phyloP scores from a whole-genome alignment of 53 echinoderm and acorn worm genomes.

The Patiria pectinifera region DNA sequence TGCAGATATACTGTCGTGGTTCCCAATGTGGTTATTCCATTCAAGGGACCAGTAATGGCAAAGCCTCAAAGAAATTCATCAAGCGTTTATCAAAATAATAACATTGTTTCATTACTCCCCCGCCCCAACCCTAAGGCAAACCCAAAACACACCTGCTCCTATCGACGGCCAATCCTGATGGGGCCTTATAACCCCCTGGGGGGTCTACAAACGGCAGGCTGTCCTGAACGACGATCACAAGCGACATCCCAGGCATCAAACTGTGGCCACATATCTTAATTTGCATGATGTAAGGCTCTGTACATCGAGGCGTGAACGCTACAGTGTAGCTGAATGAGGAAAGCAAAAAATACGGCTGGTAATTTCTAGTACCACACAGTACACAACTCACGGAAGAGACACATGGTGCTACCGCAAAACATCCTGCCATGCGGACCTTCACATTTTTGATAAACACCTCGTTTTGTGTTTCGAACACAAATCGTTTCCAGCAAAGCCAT shows the following conservation, averaged over 20 bases:
- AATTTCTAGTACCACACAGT: no score
- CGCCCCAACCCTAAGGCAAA: not conserved
- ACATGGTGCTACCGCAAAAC: no score
- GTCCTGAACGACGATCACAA: not conserved
- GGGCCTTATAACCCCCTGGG: not conserved
- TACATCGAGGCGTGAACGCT: slow-evolving; percentile 2
- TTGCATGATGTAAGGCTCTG: not conserved
- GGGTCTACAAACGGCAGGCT: slow-evolving; percentile 4
- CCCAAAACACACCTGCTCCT: not conserved
- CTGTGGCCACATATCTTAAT: slow-evolving; percentile 9
- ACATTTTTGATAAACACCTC: not conserved
- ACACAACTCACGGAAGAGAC: no score
- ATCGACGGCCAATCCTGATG: slow-evolving; percentile 2
- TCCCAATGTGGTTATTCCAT: no score
- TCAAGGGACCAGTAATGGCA: no score
- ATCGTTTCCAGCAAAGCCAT: no score
- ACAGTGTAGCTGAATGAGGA: slow-evolving; percentile 5
- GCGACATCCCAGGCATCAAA: not conserved
- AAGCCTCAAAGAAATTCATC: no score
- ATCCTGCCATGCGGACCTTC: no score
- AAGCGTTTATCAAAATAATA: no score
- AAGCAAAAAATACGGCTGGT: not conserved
- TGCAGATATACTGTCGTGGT: no score
- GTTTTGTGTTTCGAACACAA: no score
- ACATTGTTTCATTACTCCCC: no score